These are phyloP conservation scores for Mythimna ferrago DNA, from an alignment of 2,888 invertebrate species.

Conservation along the genomic window DNA sequence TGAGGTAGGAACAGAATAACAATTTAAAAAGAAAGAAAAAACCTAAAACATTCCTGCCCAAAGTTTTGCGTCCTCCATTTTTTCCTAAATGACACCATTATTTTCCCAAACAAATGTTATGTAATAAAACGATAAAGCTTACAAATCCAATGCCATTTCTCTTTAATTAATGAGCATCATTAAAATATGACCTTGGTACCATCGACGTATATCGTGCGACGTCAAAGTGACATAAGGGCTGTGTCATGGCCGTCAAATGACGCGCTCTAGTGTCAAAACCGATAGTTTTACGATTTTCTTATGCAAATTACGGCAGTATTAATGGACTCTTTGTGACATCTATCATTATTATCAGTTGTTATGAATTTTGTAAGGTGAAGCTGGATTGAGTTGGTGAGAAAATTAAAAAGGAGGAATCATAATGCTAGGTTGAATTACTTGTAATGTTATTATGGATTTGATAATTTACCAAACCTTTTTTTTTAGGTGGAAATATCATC, in stretches of 20 bases:
- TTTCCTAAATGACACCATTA: constrained; percentile 19
- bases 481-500: no score
- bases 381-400: not conserved
- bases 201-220: constrained; percentile 37
- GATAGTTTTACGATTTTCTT: constrained; percentile 79
- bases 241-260: constrained; percentile 55
- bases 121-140: constrained; percentile 18
- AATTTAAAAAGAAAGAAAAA: not conserved
- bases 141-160: constrained; percentile 33
- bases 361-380: not conserved
- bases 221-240: constrained; percentile 39
- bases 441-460: no score
- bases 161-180: constrained; percentile 56
- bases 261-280: constrained; percentile 71
- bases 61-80: constrained; percentile 4
- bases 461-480: no score
- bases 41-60: not conserved
- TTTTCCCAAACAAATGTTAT: constrained; percentile 8
- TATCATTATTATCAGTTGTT: constrained; percentile 64
- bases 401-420: not conserved
- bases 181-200: constrained; percentile 55
- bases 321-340: constrained; percentile 75
- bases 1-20: not conserved
- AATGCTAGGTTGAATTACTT: no score
- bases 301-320: constrained; percentile 81